Percentiles rank a stretch among this genome's conserved stretches.
Evolutionary conservation across 2,113 vertebrate genomes (phyloP).

Genomic region (Xenopus tropicalis): DNA sequence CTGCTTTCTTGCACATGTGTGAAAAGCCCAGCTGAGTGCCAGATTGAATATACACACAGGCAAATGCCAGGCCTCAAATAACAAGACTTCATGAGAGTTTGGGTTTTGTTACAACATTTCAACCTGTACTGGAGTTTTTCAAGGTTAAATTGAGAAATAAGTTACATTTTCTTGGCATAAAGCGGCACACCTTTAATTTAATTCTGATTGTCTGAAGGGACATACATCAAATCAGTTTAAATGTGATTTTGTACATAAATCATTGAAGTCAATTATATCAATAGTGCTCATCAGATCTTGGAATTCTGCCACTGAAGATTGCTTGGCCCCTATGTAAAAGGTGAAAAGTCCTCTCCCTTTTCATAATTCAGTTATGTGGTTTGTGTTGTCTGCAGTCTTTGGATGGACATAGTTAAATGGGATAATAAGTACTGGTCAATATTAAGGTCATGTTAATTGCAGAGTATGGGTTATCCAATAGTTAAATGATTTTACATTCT

Average conservation of each 20-base stretch:
- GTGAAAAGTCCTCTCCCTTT: background rate
- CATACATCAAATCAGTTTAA: slow-evolving; percentile 21
- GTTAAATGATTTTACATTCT: too few relatives aligned
- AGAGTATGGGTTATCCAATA: too few relatives aligned
- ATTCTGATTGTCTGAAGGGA: slow-evolving; percentile 20
- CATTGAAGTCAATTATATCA: slow-evolving; percentile 19
- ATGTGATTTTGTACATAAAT: slow-evolving; percentile 31
- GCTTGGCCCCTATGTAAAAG: background rate
- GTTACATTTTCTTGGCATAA: too few relatives aligned
- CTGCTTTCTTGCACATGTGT: slow-evolving; percentile 11
- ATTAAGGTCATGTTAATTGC: too few relatives aligned
- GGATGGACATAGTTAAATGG: too few relatives aligned
- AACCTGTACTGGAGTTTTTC: slow-evolving; percentile 4
- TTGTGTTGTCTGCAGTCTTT: too few relatives aligned
- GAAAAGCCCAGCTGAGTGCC: background rate
- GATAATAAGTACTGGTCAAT: too few relatives aligned
- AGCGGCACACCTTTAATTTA: slow-evolving; percentile 14
- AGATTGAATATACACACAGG: slow-evolving; percentile 35
- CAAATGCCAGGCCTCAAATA: slow-evolving; percentile 14
- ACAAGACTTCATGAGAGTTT: slow-evolving; percentile 20
- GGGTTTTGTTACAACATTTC: too few relatives aligned
- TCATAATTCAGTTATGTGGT: background rate
- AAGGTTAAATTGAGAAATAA: slow-evolving; percentile 17
- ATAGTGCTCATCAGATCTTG: slow-evolving; percentile 7
- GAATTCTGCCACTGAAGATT: slow-evolving; percentile 2